Evolutionary conservation across 1,140 invertebrate genomes (phyloP).

Genomic region (Bombus sylvicola): DNA sequence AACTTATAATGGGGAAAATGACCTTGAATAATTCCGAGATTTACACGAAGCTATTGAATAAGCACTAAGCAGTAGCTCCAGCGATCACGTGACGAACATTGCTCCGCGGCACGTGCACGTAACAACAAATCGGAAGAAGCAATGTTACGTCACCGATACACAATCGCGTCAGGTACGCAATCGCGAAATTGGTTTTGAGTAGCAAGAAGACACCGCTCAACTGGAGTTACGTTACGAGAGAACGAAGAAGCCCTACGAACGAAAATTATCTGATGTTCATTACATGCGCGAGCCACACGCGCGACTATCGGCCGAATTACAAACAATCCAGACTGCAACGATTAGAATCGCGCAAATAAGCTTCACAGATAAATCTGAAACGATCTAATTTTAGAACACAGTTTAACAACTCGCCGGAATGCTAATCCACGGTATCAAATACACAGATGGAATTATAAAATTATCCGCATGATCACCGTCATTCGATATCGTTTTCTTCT

Average conservation of each 20-base stretch:
- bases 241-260: slow-evolving; percentile 22
- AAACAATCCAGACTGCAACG: not conserved
- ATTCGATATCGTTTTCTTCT: not conserved
- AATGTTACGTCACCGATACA: slow-evolving; percentile 17
- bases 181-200: slow-evolving; percentile 31
- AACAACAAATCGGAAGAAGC: slow-evolving; percentile 44
- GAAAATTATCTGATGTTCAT: not conserved
- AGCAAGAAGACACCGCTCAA: slow-evolving; percentile 13
- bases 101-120: not conserved
- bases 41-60: too few relatives aligned
- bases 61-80: not conserved
- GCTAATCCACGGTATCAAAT: not conserved
- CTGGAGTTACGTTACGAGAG: slow-evolving; percentile 13
- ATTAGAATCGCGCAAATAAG: not conserved
- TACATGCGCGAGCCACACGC: not conserved
- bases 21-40: not conserved
- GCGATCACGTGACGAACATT: slow-evolving; percentile 22
- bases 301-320: not conserved
- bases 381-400: slow-evolving; percentile 23
- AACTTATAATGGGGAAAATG: not conserved
- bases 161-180: not conserved
- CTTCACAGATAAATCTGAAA: not conserved
- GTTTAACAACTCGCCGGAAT: not conserved
- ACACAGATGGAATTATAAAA: not conserved
- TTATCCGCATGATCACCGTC: not conserved